These are phyloP conservation scores for Frankliniella fusca DNA, from an alignment of 2,888 invertebrate species.

Conservation along the genomic window DNA sequence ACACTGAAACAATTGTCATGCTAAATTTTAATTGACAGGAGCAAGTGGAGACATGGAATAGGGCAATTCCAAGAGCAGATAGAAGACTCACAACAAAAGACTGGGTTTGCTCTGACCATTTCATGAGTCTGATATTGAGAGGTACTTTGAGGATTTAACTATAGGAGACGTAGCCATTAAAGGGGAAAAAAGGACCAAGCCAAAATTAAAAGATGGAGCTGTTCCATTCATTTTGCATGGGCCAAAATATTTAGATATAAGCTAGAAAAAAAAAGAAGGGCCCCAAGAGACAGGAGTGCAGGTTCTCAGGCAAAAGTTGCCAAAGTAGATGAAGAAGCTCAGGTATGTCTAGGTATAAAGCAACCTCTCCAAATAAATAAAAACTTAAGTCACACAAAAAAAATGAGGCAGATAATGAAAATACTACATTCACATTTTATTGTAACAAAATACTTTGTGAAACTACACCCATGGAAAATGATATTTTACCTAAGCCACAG, in stretches of 20 bases:
- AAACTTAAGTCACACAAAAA: background rate
- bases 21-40: constrained; percentile 6
- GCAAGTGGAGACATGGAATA: background rate
- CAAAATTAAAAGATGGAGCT: background rate
- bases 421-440: too few relatives aligned
- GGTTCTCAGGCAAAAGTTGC: background rate
- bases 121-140: background rate
- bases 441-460: too few relatives aligned
- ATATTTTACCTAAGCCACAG: too few relatives aligned
- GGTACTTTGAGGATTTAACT: background rate
- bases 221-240: background rate
- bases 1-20: too few relatives aligned
- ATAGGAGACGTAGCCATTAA: background rate
- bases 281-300: background rate
- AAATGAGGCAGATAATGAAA: background rate
- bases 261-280: background rate
- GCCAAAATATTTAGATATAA: background rate
- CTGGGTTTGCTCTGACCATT: constrained; percentile 1
- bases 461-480: too few relatives aligned
- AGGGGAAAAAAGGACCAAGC: background rate
- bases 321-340: background rate
- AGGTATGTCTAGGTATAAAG: background rate
- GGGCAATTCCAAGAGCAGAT: background rate
- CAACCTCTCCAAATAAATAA: too few relatives aligned
- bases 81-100: background rate